Base-by-base conservation (phyloP, 2,888 invertebrate genomes). In the Eueremaeus valkanovi region DNA sequence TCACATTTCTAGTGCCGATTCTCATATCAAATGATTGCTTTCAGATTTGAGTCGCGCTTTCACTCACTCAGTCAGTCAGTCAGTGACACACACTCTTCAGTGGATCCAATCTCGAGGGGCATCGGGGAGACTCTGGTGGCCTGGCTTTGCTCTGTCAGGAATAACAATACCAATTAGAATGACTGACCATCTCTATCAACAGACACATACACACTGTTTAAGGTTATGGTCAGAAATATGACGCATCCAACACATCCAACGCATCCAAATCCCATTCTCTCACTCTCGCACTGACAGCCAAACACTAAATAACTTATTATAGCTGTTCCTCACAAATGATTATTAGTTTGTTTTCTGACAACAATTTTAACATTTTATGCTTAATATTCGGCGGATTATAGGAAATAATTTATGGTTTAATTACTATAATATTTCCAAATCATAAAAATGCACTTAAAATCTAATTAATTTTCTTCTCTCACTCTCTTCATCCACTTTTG, bases 101-200 rank as follows among this genome's bases (percentile, higher is more conserved):
- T 5, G 5, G 18, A 49, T 49, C 9, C 18, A 3, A 3, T 63
- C 63, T 63, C 63, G 33, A 27, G 63, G 63, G 63, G 33, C 29
- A 33, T 33, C 31, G 63, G 63, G n/a, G n/a, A 9, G n/a, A 51
- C 63, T 63, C 31, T 63, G 3, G n/a, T 63, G 63, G 31, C 33
- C 33, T n/a, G 63, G 63, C 55, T 55, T 63, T 63, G 58, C 9
- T 8, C 63, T 63, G 63, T 63, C 31, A 33, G 63, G 31, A 31
- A 29, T 63, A 33, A 29, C 63, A 63, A 29, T 31, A 63, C 31
- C 63, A 63, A 29, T 63, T 29, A 63, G 11, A 24, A 18, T 51
- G n/a, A 27, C 58, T 58, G 55, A 63, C 63, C 63, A 63, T 31
- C 31, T 6, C 33, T 63, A 63, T 63, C 63, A 63, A 63, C 63